These are phyloP conservation scores for Zaprionus lineosus DNA, from an alignment of 2,888 invertebrate species.

Conservation along the genomic window DNA sequence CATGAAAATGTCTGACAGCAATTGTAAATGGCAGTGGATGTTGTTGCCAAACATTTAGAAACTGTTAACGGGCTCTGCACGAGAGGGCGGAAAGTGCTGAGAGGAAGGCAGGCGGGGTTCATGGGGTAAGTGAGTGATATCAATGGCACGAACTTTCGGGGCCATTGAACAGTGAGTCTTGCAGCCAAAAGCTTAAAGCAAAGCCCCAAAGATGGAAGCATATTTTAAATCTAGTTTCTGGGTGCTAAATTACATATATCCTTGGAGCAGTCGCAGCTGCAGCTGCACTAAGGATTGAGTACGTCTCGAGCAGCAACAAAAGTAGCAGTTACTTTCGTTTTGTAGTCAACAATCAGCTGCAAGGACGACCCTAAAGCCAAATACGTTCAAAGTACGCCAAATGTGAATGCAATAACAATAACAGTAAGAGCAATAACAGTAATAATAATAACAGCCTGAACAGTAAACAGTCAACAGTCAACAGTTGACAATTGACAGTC, in stretches of 20 bases:
- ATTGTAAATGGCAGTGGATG: slow-evolving; percentile 56
- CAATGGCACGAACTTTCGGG: slow-evolving; percentile 9
- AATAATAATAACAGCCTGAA: slow-evolving; percentile 26
- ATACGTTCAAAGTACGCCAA: too few species aligned
- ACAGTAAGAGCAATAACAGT: slow-evolving; percentile 19
- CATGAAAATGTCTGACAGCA: slow-evolving; percentile 77
- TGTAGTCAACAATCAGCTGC: too few species aligned
- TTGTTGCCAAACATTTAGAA: slow-evolving; percentile 51
- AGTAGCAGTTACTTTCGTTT: too few species aligned
- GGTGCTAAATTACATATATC: too few species aligned
- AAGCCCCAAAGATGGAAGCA: too few species aligned
- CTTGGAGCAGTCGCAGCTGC: too few species aligned
- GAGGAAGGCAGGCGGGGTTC: neutral
- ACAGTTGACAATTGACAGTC: neutral
- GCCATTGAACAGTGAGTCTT: slow-evolving; percentile 13
- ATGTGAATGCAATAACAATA: too few species aligned
- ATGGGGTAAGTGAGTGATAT: neutral
- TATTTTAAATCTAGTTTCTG: too few species aligned
- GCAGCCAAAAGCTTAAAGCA: neutral
- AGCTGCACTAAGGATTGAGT: too few species aligned
- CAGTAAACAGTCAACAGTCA: slow-evolving; percentile 5
- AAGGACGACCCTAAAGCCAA: too few species aligned
- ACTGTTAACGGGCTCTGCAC: neutral
- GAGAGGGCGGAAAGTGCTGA: neutral
- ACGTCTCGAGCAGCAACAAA: too few species aligned